Percentiles rank a stretch among this genome's conserved stretches.
These are phyloP conservation scores for Mugil cephalus DNA, from an alignment of 2,113 vertebrate species.

Conservation along the genomic window DNA sequence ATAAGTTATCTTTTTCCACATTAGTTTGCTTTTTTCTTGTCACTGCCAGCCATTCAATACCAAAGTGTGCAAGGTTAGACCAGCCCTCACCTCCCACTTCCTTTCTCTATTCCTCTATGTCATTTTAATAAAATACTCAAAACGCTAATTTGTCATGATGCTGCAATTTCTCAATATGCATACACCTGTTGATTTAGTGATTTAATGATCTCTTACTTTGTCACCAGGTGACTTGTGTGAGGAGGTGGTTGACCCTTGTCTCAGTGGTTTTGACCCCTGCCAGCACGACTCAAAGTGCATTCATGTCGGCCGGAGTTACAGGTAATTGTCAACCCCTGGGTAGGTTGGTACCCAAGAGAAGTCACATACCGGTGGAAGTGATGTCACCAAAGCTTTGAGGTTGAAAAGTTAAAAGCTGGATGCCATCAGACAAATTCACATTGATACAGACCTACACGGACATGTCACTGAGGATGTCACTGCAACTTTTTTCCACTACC, in stretches of 20 bases:
- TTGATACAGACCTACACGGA: not conserved
- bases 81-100: slow-evolving; percentile 2
- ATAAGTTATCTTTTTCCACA: slow-evolving; percentile 24
- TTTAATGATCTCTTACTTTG: slow-evolving; percentile 16
- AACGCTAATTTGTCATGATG: too few relatives aligned
- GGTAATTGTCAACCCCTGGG: slow-evolving; percentile 78
- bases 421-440: not conserved
- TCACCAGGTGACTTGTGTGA: slow-evolving; percentile 93
- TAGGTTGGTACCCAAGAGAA: slow-evolving; percentile 7
- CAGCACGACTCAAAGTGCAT: slow-evolving; percentile 94
- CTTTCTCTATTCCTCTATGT: not conserved
- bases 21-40: not conserved
- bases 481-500: too few relatives aligned
- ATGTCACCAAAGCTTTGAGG: slow-evolving; percentile 8
- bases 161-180: too few relatives aligned
- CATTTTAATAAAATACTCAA: too few relatives aligned
- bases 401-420: slow-evolving; percentile 13
- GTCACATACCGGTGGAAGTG: slow-evolving; percentile 31
- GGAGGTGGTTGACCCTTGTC: slow-evolving; percentile 92
- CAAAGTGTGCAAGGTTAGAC: slow-evolving; percentile 42
- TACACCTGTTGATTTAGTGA: not conserved
- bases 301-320: slow-evolving; percentile 86
- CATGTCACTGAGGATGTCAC: too few relatives aligned
- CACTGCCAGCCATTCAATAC: not conserved
- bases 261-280: slow-evolving; percentile 90